Evolutionary conservation across 1,140 invertebrate genomes (phyloP), one percentile per base, ranked within the genome.

Genomic region (Atta cephalotes): DNA sequence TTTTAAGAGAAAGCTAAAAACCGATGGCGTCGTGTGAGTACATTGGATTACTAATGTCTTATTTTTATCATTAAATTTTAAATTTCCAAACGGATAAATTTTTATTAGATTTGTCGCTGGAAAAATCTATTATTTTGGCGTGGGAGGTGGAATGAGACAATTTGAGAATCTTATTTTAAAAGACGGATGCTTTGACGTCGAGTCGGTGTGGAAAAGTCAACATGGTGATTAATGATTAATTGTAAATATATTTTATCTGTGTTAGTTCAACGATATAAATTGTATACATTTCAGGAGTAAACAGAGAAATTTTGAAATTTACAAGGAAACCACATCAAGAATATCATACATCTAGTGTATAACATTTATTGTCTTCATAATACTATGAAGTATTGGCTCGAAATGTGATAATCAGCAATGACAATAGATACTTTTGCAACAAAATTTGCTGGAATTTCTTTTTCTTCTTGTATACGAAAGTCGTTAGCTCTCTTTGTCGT

Each of bases 121-220:
- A 0, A 99, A 99, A 96, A 97, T 96, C 10, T 97, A 97, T 95
- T 99, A 99, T 95, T 99, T 99, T 96, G 98, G 98, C 86, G 98
- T 98, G 65, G 98, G 98, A 56, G 98, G 98, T 86, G 97, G 97
- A 3, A 96, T 97, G 71, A 95, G 96, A 89, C 96, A 97, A 91
- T 98, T 98, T 96, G 96, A 97, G 94, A 92, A 96, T 65, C 90
- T 96, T 81, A 87, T 98, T 16, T 92, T 95, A 68, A 94, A 95
- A 51, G 96, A 96, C 88, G 93, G 93, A 25, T 74, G 91, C 60
- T 97, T 98, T 90, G 87, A 95, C 4, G 93, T 93, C 80, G 92
- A 96, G 93, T 93, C 95, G 28, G 95, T 96, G 21, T 97, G 97
- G 97, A 96, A 95, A 94, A 96, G 94, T 94, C 77, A 92, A 81